Conservation (phyloP, 2,113 vertebrate species). For the Holacanthus passer region DNA sequence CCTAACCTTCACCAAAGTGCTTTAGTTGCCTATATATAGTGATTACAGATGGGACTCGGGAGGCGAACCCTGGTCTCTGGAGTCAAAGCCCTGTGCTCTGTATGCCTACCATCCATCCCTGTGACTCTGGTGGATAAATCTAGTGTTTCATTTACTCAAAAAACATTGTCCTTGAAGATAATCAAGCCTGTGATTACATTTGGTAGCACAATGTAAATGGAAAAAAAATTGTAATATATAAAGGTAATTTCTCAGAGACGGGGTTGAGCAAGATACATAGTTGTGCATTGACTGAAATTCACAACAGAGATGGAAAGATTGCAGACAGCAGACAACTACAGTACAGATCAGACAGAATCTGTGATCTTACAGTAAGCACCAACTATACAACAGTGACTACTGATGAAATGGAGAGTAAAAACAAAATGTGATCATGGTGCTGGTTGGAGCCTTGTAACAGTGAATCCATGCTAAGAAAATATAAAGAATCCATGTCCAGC, state of each 20-base stretch:
- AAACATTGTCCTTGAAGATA: neutral
- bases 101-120: neutral
- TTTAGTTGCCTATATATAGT: neutral
- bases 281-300: neutral
- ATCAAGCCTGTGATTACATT: neutral
- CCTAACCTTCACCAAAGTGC: neutral
- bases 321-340: conserved; percentile 1
- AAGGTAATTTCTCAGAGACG: neutral
- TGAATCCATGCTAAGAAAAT: neutral
- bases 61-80: neutral
- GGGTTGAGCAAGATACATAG: neutral
- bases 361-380: conserved; percentile 6
- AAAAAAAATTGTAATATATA: neutral
- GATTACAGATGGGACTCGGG: neutral
- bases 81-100: neutral
- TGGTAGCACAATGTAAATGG: no score
- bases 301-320: conserved; percentile 21
- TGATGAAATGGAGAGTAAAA: conserved; percentile 19
- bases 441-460: neutral
- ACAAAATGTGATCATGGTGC: neutral
- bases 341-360: neutral
- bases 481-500: neutral
- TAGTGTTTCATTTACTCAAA: neutral
- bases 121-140: neutral
- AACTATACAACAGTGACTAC: neutral